Conservation (phyloP, 2,888 invertebrate species). For the Drosophila putrida region DNA sequence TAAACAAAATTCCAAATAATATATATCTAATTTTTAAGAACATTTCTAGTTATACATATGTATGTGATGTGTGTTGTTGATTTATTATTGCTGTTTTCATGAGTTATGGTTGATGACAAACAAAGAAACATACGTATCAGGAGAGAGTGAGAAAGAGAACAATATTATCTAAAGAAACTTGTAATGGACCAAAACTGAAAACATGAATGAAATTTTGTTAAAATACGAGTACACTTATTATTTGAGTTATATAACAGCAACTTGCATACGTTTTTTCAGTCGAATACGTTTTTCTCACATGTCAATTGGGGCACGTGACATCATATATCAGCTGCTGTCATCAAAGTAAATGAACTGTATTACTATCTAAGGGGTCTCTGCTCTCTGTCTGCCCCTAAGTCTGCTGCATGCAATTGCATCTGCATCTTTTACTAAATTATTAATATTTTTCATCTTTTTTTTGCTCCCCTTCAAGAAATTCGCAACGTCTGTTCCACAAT, state of each 20-base stretch:
- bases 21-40: constrained; percentile 20
- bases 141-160: not conserved
- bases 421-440: constrained; percentile 39
- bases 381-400: constrained; percentile 8
- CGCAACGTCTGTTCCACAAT: constrained; percentile 17
- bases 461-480: constrained; percentile 24
- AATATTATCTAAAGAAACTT: not conserved
- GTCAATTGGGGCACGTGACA: constrained; percentile 57
- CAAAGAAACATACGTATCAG: not conserved
- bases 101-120: constrained; percentile 38
- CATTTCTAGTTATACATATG: constrained; percentile 34
- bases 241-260: not conserved
- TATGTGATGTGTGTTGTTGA: constrained; percentile 43
- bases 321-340: constrained; percentile 34
- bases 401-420: constrained; percentile 41
- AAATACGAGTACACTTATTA: not conserved
- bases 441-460: constrained; percentile 17
- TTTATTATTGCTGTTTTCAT: constrained; percentile 36
- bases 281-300: not conserved
- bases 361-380: constrained; percentile 21
- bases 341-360: constrained; percentile 38
- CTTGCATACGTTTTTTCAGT: constrained; percentile 1
- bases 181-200: not conserved
- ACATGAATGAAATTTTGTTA: not conserved
- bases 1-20: constrained; percentile 36